These are phyloP conservation scores for Drosophila prosaltans DNA, from an alignment of 1,140 invertebrate genomes.

Conservation along the genomic window DNA sequence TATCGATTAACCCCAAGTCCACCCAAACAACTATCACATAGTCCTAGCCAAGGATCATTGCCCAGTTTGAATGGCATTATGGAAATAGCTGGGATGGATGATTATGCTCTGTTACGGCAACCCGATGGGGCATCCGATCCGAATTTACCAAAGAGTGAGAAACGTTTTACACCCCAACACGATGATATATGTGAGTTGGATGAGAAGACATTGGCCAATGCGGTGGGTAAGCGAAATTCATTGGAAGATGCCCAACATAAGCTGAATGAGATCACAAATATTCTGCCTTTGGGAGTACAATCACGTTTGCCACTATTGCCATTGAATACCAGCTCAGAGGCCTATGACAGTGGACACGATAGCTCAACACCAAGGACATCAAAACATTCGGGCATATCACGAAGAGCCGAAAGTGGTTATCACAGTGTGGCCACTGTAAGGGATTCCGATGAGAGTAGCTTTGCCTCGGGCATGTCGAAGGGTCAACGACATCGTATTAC, in stretches of 20 bases:
- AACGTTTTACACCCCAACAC: constrained; percentile 72
- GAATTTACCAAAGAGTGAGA: constrained; percentile 89
- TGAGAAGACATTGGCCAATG: constrained; percentile 84
- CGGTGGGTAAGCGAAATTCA: constrained; percentile 84
- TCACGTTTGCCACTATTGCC: constrained; percentile 75
- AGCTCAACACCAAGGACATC: constrained; percentile 90
- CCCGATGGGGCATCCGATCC: constrained; percentile 96
- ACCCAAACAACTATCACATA: constrained; percentile 75
- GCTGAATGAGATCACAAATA: constrained; percentile 74
- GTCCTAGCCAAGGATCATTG: constrained; percentile 79
- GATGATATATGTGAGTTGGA: constrained; percentile 79
- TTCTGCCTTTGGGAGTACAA: constrained; percentile 84
- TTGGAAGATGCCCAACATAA: constrained; percentile 87
- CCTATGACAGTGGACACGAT: constrained; percentile 92
- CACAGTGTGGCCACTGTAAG: constrained; percentile 90
- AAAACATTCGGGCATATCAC: constrained; percentile 89
- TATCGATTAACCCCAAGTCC: constrained; percentile 82
- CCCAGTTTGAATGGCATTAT: constrained; percentile 83
- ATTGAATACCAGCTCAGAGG: constrained; percentile 83
- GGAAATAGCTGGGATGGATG: constrained; percentile 86
- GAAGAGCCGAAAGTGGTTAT: constrained; percentile 93
- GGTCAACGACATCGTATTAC: constrained; percentile 87
- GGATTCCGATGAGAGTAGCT: constrained; percentile 93
- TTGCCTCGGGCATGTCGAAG: constrained; percentile 89
- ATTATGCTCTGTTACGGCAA: constrained; percentile 89